Conservation (phyloP, 2,797 vertebrate species). For the Sebastes matsubarae region DNA sequence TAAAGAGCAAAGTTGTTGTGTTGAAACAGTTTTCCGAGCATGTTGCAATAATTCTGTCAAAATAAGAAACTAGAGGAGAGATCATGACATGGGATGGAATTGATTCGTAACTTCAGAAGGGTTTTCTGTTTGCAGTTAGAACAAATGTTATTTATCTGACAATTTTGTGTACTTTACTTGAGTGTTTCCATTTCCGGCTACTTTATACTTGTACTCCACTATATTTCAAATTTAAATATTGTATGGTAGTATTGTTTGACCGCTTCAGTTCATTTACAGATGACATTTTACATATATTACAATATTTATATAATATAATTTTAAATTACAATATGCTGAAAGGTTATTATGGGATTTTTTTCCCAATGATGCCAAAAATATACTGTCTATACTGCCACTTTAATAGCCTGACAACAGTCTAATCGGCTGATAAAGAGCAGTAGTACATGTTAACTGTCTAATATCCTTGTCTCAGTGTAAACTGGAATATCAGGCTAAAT, state of each 20-base stretch:
- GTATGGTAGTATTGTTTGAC: neutral
- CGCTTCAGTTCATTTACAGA: neutral
- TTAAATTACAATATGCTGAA: too few relatives aligned
- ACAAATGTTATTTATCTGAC: neutral
- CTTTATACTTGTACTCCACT: neutral
- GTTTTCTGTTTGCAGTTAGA: neutral
- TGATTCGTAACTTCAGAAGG: neutral
- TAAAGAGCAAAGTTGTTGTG: neutral
- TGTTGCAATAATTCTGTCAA: neutral
- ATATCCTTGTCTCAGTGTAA: too few relatives aligned
- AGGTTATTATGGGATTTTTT: too few relatives aligned
- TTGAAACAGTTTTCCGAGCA: neutral
- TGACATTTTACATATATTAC: accelerated
- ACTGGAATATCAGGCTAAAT: neutral
- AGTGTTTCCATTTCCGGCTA: neutral
- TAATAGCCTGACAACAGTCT: too few relatives aligned
- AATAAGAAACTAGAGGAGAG: neutral
- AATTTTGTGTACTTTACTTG: neutral
- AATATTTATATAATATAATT: too few relatives aligned
- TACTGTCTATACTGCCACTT: too few relatives aligned
- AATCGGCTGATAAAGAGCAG: too few relatives aligned
- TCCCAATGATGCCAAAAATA: too few relatives aligned
- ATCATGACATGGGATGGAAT: neutral
- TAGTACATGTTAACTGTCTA: too few relatives aligned
- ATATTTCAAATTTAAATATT: neutral